phyloP scores from a whole-genome alignment of 2,888 invertebrate species.

The Caenorhabditis becei region DNA sequence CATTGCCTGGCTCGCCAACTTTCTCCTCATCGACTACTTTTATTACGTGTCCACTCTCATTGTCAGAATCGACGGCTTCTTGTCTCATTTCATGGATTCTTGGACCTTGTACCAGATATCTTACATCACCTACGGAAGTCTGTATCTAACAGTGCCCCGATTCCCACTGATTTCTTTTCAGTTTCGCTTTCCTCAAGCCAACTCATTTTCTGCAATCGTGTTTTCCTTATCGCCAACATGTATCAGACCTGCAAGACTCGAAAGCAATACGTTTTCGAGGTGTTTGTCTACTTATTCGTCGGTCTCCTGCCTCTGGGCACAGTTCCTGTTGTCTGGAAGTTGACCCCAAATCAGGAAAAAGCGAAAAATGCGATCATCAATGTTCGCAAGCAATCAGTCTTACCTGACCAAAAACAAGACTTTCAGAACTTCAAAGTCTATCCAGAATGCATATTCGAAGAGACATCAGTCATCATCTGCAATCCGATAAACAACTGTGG shows the following conservation, averaged over 20 bases:
- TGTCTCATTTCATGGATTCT: constrained; percentile 19
- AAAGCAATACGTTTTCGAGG: constrained; percentile 4
- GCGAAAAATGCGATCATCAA: constrained; percentile 1
- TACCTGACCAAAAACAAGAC: not conserved
- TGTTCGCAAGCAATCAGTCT: not conserved
- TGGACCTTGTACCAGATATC: constrained; percentile 18
- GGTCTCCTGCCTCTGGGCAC: constrained; percentile 22
- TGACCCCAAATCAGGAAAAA: constrained; percentile 22
- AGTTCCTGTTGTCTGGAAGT: constrained; percentile 9
- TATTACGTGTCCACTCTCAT: constrained; percentile 20
- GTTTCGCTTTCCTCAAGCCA: constrained; percentile 37
- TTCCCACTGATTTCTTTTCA: constrained; percentile 3
- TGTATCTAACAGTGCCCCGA: not conserved
- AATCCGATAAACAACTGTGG: constrained; percentile 28
- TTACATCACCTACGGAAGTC: constrained; percentile 30
- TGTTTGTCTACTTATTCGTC: constrained; percentile 9
- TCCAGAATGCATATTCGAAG: constrained; percentile 13
- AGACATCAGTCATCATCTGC: constrained; percentile 16
- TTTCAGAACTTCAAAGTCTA: constrained; percentile 20
- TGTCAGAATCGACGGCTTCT: constrained; percentile 25
- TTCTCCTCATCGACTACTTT: constrained; percentile 34
- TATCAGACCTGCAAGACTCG: constrained; percentile 8
- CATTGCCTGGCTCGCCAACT: constrained; percentile 26
- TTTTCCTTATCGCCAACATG: constrained; percentile 42
- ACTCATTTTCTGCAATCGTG: constrained; percentile 33